phyloP scores from a whole-genome alignment of 2,113 vertebrate species.

The Amazona guildingii region DNA sequence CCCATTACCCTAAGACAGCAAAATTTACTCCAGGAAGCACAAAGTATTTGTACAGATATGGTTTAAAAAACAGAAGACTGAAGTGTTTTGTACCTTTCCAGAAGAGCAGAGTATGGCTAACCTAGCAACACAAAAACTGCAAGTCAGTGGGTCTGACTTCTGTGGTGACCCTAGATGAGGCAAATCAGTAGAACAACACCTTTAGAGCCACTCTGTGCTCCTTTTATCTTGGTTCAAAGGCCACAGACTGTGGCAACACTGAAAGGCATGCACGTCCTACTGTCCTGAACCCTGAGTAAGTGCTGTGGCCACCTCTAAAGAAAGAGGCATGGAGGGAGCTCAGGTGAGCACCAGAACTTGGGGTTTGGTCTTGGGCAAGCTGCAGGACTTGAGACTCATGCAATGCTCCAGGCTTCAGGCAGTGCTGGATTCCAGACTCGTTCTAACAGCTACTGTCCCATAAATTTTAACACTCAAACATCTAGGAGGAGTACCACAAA shows the following conservation, averaged over 20 bases:
- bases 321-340: background rate
- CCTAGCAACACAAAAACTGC: background rate
- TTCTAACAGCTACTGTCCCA: background rate
- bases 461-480: background rate
- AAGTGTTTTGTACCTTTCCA: background rate
- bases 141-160: background rate
- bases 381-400: background rate
- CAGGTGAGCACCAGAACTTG: background rate
- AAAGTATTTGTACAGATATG: background rate
- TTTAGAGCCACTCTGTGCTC: background rate
- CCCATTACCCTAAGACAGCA: background rate
- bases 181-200: background rate
- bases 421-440: background rate
- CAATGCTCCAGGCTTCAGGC: background rate
- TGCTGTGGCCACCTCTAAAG: background rate
- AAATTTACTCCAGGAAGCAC: background rate
- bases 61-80: background rate
- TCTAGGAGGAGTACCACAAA: background rate
- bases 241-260: background rate
- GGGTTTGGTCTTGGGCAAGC: background rate
- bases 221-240: background rate
- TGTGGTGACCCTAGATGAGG: background rate
- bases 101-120: background rate
- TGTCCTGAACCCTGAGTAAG: background rate
- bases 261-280: accelerated